Conservation (phyloP, 1,140 invertebrate species). For the Popillia japonica region DNA sequence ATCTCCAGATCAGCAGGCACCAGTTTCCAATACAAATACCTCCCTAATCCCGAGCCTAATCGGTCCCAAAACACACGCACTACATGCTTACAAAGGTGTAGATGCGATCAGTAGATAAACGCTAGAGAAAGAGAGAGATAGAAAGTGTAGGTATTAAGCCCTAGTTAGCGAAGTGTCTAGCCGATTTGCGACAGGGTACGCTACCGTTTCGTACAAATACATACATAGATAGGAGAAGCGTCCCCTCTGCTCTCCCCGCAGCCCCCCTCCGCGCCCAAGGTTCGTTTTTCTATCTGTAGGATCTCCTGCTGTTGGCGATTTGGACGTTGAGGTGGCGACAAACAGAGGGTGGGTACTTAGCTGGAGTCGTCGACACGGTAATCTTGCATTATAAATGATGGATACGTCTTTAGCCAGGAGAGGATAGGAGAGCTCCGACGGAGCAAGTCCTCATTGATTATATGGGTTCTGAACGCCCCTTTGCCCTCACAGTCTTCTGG, state of each 20-base stretch:
- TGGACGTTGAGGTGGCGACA: no score
- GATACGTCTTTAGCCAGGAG: not conserved
- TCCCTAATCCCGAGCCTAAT: not conserved
- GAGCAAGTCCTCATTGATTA: not conserved
- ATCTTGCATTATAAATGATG: constrained; percentile 19
- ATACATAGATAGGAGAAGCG: not conserved
- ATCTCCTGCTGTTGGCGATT: no score
- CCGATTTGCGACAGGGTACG: not conserved
- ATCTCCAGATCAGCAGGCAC: no score
- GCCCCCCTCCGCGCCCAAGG: not conserved
- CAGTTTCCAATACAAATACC: not conserved
- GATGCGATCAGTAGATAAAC: not conserved
- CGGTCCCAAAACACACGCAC: not conserved
- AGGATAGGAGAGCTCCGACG: not conserved
- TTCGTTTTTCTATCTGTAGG: no score
- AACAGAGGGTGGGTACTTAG: not conserved
- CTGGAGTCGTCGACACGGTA: not conserved
- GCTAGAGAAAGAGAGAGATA: no score
- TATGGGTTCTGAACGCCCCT: not conserved
- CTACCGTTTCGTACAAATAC: no score
- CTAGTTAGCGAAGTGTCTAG: not conserved
- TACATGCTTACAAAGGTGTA: no score
- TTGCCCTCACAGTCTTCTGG: no score
- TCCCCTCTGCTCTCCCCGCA: not conserved
- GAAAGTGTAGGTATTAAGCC: not conserved